Base-by-base conservation (phyloP, 2,797 vertebrate genomes). In the Intellagama lesueurii region DNA sequence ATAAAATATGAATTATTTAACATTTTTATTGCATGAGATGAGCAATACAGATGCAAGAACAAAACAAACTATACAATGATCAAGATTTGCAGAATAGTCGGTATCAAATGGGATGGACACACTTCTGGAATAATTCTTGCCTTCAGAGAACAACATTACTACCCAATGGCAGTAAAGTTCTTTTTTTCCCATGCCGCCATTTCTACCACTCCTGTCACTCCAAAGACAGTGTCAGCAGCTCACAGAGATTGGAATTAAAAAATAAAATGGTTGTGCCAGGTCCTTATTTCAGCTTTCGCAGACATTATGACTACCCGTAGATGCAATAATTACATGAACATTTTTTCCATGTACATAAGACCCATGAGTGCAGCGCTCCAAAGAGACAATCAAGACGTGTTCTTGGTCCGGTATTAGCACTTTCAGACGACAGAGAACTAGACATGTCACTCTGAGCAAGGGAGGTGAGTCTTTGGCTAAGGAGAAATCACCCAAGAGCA, bases 401-500 rank as follows among this genome's bases (percentile, higher is more conserved):
- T 94, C 94, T 95, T 90, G 94, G 70, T 90, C 92, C 92, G 94
- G 93, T 87, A 2, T 87, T 92, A 93, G 91, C 91, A 91, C 93
- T 94, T 95, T 94, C 95, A 94, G 95, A 92, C 26, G 90, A 89
- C 91, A 95, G 93, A 92, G 85, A 92, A 86, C 93, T 92, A 94
- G 92, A 95, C 49, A 88, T 92, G 91, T 91, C 92, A 93, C 92
- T 95, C 5, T 94, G 92, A 94, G 89, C 88, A 93, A 90, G 93
- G 93, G 83, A 94, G 92, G 87, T 88, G 75, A 93, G 92, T 94
- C 94, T 94, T 94, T 94, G 92, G 95, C 93, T 96, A 95, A 87
- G 94, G 91, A 96, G 66, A 96, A 95, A 96, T 93, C 92, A 96
- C 92, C 88, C 95, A 94, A 95, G 84, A 96, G 92, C 83, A 94